Percentiles rank a stretch among this genome's conserved stretches.
These are phyloP conservation scores for Carcharodon carcharias DNA, from an alignment of 2,797 vertebrate genomes.

Conservation along the genomic window DNA sequence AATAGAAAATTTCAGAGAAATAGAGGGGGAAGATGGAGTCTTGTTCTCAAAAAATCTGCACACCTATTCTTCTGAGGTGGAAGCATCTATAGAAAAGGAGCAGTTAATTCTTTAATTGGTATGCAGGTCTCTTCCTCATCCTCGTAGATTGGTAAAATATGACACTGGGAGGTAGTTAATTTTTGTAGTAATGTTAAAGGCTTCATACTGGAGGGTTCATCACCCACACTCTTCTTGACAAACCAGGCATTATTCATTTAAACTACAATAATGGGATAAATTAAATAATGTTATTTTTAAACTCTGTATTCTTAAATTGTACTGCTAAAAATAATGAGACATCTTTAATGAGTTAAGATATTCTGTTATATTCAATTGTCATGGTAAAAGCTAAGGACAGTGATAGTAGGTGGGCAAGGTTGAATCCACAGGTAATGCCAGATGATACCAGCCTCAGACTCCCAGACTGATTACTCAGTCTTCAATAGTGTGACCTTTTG, in stretches of 20 bases:
- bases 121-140: background rate
- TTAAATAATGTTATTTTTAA: background rate
- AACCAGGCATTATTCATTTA: background rate
- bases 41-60: background rate
- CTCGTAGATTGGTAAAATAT: background rate
- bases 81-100: background rate
- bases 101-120: background rate
- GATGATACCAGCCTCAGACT: background rate
- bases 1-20: background rate
- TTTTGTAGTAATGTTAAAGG: background rate
- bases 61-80: background rate
- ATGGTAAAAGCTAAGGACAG: background rate
- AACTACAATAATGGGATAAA: background rate
- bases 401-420: background rate
- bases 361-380: background rate
- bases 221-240: background rate
- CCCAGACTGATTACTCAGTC: conserved; percentile 16
- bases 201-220: background rate
- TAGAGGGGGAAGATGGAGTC: background rate
- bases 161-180: background rate
- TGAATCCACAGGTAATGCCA: background rate
- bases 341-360: background rate
- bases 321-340: background rate
- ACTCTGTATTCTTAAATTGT: background rate
- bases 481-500: background rate